Base-by-base conservation (phyloP, 2,888 invertebrate genomes). In the Piscicola geometra region DNA sequence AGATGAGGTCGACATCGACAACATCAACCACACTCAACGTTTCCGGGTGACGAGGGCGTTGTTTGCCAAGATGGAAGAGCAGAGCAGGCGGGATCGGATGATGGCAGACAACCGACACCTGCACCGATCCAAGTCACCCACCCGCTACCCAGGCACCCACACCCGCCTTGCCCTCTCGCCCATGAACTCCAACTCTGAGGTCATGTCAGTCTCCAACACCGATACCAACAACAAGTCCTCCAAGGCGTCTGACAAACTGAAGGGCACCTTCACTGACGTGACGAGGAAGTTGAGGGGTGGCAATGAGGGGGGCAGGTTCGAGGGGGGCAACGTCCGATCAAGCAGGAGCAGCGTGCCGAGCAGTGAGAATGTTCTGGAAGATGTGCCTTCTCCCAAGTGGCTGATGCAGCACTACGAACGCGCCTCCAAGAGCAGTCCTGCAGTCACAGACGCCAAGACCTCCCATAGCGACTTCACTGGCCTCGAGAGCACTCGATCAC, bases 11-110 rank as follows among this genome's bases (percentile, higher is more conserved):
- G 67, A 74, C 36, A 68, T 75, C 33, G 74, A 76, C 52, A 68
- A 56, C 56, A 76, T 68, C 9, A 76, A 75, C 36, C 76, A 76
- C 32, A 69, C 76, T 0, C 74, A 76, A 56, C 60, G 76, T n/a
- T 76, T 74, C 60, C 41, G 41, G 21, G 68, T 74, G 30, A 76
- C 75, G 9, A 41, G 76, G 15, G 76, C 76, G 18, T 50, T 68
- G 47, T 76, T 76, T 70, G 76, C 76, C 15, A 69, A 76, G 50
- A 74, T 76, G 75, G 76, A 76, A 35, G 74, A 76, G 60, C 74
- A 76, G 60, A 74, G 32, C 67, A 28, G 28, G 28, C n/a, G 66
- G 41, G 75, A 76, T n/a, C 56, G 60, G 32, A 30, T 73, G 60
- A 56, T 50, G 47, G 60, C 73, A 60, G 73, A 73, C 32, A 67